These are phyloP conservation scores for Acleris laterana DNA, from an alignment of 2,888 invertebrate genomes.

Conservation along the genomic window DNA sequence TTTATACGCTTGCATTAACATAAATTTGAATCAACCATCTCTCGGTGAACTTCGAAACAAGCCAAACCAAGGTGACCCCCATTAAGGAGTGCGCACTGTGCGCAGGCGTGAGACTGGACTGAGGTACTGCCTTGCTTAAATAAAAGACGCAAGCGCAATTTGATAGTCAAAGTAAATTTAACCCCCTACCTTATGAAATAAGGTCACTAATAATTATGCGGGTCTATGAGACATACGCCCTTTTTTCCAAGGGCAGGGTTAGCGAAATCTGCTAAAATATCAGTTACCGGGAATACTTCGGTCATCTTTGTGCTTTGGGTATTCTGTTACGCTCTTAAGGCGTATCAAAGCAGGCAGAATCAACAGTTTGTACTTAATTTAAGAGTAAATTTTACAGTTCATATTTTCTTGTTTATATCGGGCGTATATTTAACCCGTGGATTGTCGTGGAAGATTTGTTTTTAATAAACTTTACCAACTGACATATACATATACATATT, in stretches of 20 bases:
- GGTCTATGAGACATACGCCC: too few species aligned
- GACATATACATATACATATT: too few species aligned
- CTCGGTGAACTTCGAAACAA: constrained; percentile 30
- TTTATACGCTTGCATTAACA: constrained; percentile 29
- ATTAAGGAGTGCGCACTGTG: constrained; percentile 16
- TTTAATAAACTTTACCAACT: too few species aligned
- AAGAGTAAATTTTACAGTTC: too few species aligned
- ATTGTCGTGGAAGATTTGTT: too few species aligned
- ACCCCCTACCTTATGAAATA: too few species aligned
- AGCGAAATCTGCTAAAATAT: constrained; percentile 25
- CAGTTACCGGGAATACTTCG: constrained; percentile 9
- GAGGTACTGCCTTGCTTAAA: background rate
- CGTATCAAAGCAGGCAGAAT: too few species aligned
- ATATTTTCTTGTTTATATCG: too few species aligned
- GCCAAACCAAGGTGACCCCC: constrained; percentile 34
- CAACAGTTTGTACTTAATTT: background rate
- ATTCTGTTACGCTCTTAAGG: background rate
- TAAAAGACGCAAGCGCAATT: too few species aligned
- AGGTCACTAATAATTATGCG: too few species aligned
- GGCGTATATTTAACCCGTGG: too few species aligned
- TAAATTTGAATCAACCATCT: constrained; percentile 28
- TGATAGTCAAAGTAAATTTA: too few species aligned
- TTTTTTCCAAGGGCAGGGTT: background rate
- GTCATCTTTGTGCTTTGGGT: background rate
- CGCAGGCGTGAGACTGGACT: constrained; percentile 24